Percentiles rank a stretch among this genome's conserved stretches.
These are phyloP conservation scores for Cephus sareptanus DNA, from an alignment of 2,888 invertebrate species.

Conservation along the genomic window DNA sequence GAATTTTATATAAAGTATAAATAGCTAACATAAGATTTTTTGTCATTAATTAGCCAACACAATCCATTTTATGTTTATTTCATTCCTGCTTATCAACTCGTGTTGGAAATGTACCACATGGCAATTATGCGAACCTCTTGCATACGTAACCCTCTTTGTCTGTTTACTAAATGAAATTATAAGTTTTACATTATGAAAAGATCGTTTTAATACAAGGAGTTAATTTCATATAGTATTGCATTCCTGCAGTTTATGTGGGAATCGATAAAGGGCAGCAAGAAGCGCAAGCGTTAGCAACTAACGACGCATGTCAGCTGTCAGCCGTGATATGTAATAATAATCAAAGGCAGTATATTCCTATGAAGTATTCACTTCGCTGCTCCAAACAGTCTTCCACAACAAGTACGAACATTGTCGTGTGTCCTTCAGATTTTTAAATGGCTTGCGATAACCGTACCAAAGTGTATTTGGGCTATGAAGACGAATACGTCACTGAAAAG, in stretches of 20 bases:
- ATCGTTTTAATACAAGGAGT: background rate
- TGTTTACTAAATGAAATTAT: background rate
- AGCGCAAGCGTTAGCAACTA: slow-evolving; percentile 45
- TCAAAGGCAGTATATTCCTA: background rate
- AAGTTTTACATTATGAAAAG: background rate
- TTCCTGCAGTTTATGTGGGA: slow-evolving; percentile 9
- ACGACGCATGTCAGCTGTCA: slow-evolving; percentile 45
- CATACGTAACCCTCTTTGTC: background rate
- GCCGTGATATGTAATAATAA: slow-evolving; percentile 22
- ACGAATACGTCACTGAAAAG: slow-evolving; percentile 80
- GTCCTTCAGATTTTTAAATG: slow-evolving; percentile 42
- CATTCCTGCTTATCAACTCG: background rate
- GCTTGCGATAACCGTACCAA: slow-evolving; percentile 69
- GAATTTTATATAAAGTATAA: background rate
- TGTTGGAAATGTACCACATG: background rate
- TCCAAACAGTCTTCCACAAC: background rate
- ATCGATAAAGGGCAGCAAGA: slow-evolving; percentile 44
- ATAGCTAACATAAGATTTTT: background rate
- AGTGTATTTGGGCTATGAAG: slow-evolving; percentile 83
- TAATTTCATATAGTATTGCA: background rate
- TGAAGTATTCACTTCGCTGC: background rate
- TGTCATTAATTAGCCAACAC: background rate
- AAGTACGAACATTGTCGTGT: background rate
- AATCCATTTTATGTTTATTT: background rate
- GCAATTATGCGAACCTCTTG: background rate